Base-by-base conservation (phyloP, 2,113 vertebrate genomes). In the Larimichthys polyactis region DNA sequence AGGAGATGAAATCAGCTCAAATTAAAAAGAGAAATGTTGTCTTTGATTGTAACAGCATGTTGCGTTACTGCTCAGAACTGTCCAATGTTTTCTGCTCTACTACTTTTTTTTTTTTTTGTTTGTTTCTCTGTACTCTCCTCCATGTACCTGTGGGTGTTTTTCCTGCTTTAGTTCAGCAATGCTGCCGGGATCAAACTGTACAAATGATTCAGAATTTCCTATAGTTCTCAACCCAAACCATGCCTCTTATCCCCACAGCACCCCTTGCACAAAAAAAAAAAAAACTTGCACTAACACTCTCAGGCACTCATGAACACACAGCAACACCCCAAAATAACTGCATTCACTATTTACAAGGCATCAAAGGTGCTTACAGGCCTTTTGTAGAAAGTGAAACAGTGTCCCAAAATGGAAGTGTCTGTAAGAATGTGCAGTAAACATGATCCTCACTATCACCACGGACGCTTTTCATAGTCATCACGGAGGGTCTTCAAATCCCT, bases 171-270 rank as follows among this genome's bases (percentile, higher is more conserved):
- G 74, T 67, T 75, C 55, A 48, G 78, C 74, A 16, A 55, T 65
- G 60, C 69, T 86, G 68, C 60, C 66, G 48, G 69, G 69, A 75
- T 86, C 70, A 90, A 85, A 81, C 68, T 55, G n/a, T 73, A 83
- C 80, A 87, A 91, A 87, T 87, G 82, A 89, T 91, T 85, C 15
- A 75, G 54, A 70, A 64, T 83, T 76, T 91, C 62, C 67, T 81
- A 85, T 70, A 70, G 60, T 81, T 64, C 64, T 81, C 69, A 82
- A 77, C 62, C 68, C 74, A 71, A 83, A 82, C 80, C 57, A 14
- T 60, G 22, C 46, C 59, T 83, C 22, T 75, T 70, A 83, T 77
- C 64, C 71, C 57, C 57, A 66, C 69, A 75, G 52, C 52, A 51
- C 43, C 29, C 46, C 55, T 57, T 55, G 40, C 51, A 46, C 73